Conservation (phyloP, 2,888 invertebrate species). For the Scotopteryx bipunctaria region DNA sequence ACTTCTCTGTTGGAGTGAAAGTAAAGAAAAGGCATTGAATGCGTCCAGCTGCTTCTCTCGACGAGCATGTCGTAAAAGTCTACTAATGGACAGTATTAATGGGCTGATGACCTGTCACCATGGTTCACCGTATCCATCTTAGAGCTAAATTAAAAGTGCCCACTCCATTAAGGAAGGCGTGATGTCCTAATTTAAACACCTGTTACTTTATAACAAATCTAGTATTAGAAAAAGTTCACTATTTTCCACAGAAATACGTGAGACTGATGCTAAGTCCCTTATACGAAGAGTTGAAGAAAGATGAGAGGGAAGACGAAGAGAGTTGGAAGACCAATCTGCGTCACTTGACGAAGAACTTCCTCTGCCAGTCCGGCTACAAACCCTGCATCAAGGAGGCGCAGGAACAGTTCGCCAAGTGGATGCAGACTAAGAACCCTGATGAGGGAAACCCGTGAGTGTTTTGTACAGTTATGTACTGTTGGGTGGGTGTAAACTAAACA, state of each 20-base stretch:
- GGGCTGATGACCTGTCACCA: no score
- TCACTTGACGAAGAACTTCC: constrained; percentile 86
- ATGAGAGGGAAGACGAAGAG: constrained; percentile 81
- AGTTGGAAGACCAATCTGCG: constrained; percentile 87
- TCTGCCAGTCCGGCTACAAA: constrained; percentile 89
- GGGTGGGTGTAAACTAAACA: background rate
- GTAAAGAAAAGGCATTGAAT: no score
- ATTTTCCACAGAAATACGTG: constrained; percentile 84
- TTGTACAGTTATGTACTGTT: no score
- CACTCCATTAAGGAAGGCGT: no score
- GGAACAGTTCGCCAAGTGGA: constrained; percentile 88
- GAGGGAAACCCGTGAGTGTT: constrained; percentile 90
- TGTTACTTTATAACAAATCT: no score
- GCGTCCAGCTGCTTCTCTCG: no score
- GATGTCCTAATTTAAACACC: no score
- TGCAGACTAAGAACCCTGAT: constrained; percentile 88
- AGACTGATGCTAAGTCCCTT: constrained; percentile 87
- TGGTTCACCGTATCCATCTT: no score
- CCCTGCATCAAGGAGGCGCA: constrained; percentile 91
- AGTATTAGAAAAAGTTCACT: background rate
- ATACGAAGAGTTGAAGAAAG: constrained; percentile 85
- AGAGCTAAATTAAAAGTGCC: no score
- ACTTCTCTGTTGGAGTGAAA: no score
- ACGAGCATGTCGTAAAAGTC: no score
- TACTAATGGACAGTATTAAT: no score